Conservation (phyloP, 2,888 invertebrate genomes). For the Netelia inedita region DNA sequence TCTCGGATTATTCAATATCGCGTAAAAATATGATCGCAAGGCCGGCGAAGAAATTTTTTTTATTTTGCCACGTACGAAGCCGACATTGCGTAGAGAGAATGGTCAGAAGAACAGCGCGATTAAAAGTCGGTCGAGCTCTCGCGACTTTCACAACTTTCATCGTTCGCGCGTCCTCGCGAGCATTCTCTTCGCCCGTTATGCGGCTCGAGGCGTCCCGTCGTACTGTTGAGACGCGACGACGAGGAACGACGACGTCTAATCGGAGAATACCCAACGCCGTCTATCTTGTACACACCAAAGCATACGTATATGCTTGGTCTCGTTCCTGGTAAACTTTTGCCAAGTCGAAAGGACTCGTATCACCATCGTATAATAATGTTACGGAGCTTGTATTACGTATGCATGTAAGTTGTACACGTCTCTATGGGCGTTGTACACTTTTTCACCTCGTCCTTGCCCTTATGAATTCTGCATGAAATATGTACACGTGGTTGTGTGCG, state of each 20-base stretch:
- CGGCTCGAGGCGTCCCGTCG: conserved; percentile 4
- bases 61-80: background rate
- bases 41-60: background rate
- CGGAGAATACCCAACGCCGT: conserved; percentile 23
- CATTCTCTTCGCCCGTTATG: conserved; percentile 33
- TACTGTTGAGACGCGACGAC: background rate
- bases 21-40: background rate
- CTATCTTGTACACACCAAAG: background rate
- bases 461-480: background rate
- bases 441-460: conserved; percentile 1
- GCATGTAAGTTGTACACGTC: background rate
- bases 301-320: conserved; percentile 5
- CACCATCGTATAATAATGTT: conserved; percentile 9
- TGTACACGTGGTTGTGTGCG: background rate
- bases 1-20: background rate
- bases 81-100: conserved; percentile 42
- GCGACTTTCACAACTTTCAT: conserved; percentile 73
- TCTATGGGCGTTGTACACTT: background rate
- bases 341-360: conserved; percentile 31
- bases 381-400: background rate
- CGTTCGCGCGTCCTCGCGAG: conserved; percentile 48
- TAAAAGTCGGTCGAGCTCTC: conserved; percentile 66
- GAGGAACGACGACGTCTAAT: conserved; percentile 28
- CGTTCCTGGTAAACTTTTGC: conserved; percentile 26
- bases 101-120: conserved; percentile 49